A percentile compares a stretch with the other conserved stretches of the same genome.
Conservation (phyloP, 2,888 invertebrate species). For the Itoplectis maculator region DNA sequence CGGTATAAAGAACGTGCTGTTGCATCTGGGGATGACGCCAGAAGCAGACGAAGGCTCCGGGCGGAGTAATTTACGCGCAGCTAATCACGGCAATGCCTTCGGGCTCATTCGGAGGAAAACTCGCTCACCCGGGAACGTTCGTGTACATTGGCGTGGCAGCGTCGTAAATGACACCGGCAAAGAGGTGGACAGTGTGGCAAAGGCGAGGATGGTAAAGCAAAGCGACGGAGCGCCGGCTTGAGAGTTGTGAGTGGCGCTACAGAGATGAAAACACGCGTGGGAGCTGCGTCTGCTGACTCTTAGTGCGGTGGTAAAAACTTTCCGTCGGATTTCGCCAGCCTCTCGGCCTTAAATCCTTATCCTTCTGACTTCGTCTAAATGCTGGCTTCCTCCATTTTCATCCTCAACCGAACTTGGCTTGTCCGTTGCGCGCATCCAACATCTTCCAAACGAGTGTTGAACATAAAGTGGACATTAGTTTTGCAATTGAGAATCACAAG, state of each 20-base stretch:
- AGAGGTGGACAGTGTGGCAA: constrained; percentile 21
- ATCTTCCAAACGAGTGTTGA: constrained; percentile 3
- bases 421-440: constrained; percentile 10
- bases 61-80: constrained; percentile 5
- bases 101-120: constrained; percentile 22
- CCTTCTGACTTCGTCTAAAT: neutral
- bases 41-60: neutral
- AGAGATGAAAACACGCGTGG: neutral
- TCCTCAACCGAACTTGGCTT: neutral
- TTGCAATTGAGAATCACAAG: neutral
- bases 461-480: neutral
- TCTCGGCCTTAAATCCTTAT: neutral
- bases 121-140: constrained; percentile 10
- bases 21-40: neutral
- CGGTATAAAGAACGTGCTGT: neutral
- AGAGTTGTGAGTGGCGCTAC: neutral
- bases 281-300: neutral
- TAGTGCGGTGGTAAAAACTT: neutral
- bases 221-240: constrained; percentile 1
- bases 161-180: constrained; percentile 19
- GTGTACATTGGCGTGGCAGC: constrained; percentile 14
- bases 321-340: neutral
- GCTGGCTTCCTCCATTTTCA: neutral
- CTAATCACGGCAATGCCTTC: constrained; percentile 1
- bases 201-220: constrained; percentile 6